phyloP scores from a whole-genome alignment of 2,888 invertebrate species.

The Zaprionus obscuricornis region DNA sequence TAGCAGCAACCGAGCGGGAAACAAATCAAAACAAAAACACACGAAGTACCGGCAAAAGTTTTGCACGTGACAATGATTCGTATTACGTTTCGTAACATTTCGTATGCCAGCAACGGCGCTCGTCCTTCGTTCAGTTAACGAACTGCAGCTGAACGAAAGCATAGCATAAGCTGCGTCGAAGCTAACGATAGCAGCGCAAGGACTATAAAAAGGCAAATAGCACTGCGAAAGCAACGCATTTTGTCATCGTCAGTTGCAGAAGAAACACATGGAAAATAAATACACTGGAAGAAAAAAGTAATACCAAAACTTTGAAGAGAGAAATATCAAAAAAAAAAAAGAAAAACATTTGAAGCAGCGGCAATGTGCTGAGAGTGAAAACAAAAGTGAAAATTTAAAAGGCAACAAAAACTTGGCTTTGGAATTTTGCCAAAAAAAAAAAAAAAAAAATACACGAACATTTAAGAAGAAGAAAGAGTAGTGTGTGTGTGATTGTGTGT shows the following conservation, averaged over 20 bases:
- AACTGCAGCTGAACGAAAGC: slow-evolving; percentile 43
- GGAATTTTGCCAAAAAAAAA: slow-evolving; percentile 41
- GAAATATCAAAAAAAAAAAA: no score
- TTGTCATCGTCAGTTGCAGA: slow-evolving; percentile 51
- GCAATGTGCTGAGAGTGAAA: slow-evolving; percentile 45
- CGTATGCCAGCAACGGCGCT: not conserved
- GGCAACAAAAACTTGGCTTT: slow-evolving; percentile 28
- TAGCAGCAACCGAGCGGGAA: slow-evolving; percentile 32
- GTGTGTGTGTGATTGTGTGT: slow-evolving; percentile 10
- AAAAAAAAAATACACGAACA: slow-evolving; percentile 20
- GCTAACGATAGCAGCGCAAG: slow-evolving; percentile 46
- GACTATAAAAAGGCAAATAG: slow-evolving; percentile 57
- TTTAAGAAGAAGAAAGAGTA: not conserved
- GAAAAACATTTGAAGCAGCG: no score
- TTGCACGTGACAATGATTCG: slow-evolving; percentile 58
- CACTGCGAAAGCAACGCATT: slow-evolving; percentile 47
- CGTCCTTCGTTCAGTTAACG: slow-evolving; percentile 56
- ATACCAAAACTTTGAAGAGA: no score
- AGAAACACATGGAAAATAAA: slow-evolving; percentile 28
- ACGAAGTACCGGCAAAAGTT: slow-evolving; percentile 72
- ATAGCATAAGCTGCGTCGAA: slow-evolving; percentile 53
- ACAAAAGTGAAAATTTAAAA: slow-evolving; percentile 64
- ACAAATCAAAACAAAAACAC: slow-evolving; percentile 74
- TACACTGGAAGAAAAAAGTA: not conserved
- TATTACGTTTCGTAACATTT: not conserved